A percentile compares a stretch with the other conserved stretches of the same genome.
Conservation (phyloP, 2,113 vertebrate species). For the Nothobranchius furzeri region DNA sequence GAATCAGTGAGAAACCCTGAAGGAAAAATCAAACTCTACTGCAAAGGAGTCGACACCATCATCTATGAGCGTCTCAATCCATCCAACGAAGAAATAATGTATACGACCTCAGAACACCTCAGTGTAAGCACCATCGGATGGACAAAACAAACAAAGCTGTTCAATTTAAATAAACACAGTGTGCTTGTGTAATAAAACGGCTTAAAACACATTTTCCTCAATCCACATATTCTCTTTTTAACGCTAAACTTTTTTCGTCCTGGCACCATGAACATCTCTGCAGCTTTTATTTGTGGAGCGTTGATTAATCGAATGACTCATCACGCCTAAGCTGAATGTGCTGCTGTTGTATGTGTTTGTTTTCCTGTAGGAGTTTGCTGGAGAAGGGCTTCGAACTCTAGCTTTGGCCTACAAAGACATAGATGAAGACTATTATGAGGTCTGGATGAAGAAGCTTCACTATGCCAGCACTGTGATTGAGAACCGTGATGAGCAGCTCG, state of each 20-base stretch:
- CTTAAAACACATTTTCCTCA: not conserved
- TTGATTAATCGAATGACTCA: not conserved
- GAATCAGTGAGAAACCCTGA: slow-evolving; percentile 83
- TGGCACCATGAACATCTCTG: not conserved
- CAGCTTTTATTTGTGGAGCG: not conserved
- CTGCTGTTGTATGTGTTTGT: not conserved
- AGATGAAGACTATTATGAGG: slow-evolving; percentile 44
- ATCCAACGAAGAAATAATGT: slow-evolving; percentile 77
- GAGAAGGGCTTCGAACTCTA: slow-evolving; percentile 66
- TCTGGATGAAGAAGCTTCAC: slow-evolving; percentile 57
- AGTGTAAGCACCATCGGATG: slow-evolving; percentile 74
- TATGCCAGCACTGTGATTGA: slow-evolving; percentile 50
- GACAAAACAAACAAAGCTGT: not conserved
- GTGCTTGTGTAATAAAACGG: not conserved
- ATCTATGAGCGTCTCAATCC: slow-evolving; percentile 86
- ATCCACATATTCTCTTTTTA: too few relatives aligned
- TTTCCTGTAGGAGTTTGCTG: slow-evolving; percentile 57
- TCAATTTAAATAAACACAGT: not conserved
- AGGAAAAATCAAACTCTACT: slow-evolving; percentile 88
- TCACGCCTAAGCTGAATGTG: not conserved
- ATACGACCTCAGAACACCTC: slow-evolving; percentile 86
- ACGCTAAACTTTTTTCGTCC: not conserved
- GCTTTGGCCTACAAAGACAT: slow-evolving; percentile 66
- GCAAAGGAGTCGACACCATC: slow-evolving; percentile 90
- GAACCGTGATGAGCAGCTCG: slow-evolving; percentile 54